Evolutionary conservation across 2,113 vertebrate genomes (phyloP).

Genomic region (Herpetotheres cachinnans): DNA sequence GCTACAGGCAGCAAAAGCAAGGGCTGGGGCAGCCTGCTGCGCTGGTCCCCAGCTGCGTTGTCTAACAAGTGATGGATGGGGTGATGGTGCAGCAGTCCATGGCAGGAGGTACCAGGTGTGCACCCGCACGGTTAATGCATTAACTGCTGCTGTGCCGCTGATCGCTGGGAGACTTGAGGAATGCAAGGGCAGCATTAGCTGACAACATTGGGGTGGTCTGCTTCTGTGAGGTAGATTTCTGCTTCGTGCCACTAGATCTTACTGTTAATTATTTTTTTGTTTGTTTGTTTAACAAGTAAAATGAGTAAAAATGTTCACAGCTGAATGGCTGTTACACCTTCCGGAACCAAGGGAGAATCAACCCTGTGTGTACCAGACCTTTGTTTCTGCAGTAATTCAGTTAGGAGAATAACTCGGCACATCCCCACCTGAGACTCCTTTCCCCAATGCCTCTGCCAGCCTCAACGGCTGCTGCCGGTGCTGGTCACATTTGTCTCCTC

Average conservation of each 20-base stretch:
- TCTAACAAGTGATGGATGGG: neutral
- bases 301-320: neutral
- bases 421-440: neutral
- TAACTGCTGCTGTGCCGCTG: neutral
- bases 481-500: accelerated
- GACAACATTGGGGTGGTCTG: neutral
- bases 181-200: neutral
- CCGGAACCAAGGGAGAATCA: neutral
- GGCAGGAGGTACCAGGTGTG: neutral
- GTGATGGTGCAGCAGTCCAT: neutral
- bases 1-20: neutral
- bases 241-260: neutral
- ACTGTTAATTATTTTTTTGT: neutral
- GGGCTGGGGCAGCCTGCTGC: neutral
- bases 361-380: neutral
- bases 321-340: neutral
- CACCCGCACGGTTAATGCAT: accelerated
- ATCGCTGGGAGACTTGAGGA: neutral
- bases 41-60: neutral
- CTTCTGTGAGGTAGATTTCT: too few species aligned
- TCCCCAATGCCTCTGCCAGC: neutral
- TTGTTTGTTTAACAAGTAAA: neutral
- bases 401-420: neutral
- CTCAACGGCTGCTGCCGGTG: too few species aligned
- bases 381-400: neutral